These are phyloP conservation scores for Falco berigora DNA, from an alignment of 2,797 vertebrate species.

Conservation along the genomic window DNA sequence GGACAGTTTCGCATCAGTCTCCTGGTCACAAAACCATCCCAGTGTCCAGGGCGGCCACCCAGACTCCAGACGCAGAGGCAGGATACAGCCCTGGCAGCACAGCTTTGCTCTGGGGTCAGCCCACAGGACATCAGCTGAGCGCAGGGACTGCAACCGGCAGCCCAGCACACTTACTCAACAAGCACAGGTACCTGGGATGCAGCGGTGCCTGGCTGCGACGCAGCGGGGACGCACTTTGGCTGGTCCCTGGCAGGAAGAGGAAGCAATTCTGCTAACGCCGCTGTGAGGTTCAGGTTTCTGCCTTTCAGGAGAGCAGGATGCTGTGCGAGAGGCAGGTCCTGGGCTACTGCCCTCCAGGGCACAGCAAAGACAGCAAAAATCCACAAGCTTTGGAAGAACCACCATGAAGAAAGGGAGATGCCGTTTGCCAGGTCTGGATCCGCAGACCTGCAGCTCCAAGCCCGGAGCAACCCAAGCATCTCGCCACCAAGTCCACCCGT, in stretches of 20 bases:
- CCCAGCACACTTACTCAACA: neutral
- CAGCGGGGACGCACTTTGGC: neutral
- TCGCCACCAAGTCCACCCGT: neutral
- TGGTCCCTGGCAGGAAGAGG: neutral
- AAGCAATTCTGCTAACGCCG: neutral
- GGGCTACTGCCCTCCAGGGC: neutral
- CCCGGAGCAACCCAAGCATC: neutral
- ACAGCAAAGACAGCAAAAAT: neutral
- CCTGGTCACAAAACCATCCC: neutral
- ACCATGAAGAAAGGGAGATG: neutral
- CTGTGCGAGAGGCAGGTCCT: neutral
- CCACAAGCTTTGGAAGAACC: neutral
- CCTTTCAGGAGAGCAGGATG: neutral
- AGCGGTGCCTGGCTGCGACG: rapidly evolving
- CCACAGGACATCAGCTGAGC: rapidly evolving
- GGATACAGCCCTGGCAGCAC: neutral
- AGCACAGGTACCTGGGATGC: neutral
- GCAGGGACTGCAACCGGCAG: too few relatives aligned
- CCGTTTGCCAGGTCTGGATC: neutral
- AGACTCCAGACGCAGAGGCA: neutral
- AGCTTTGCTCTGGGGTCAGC: neutral
- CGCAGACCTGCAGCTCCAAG: neutral
- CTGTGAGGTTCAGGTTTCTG: neutral
- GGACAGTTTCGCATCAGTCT: rapidly evolving
- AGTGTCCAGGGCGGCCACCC: neutral